Evolutionary conservation across 2,888 invertebrate species (phyloP).

Genomic region (Thereva unica): DNA sequence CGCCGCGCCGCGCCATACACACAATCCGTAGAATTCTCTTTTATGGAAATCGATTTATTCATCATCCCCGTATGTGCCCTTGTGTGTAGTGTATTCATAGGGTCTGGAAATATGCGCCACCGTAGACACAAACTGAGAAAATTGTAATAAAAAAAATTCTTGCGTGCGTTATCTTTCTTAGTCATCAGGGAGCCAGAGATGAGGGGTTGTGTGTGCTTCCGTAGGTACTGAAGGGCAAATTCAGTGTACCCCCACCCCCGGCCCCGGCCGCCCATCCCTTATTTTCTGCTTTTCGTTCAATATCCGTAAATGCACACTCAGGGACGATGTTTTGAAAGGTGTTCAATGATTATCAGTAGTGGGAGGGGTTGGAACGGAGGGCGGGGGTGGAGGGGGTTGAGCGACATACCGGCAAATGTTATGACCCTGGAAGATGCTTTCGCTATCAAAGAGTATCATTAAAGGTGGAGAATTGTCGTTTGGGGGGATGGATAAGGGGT

Average conservation of each 20-base stretch:
- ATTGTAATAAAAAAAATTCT: conserved; percentile 19
- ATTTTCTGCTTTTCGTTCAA: background rate
- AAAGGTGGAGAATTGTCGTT: background rate
- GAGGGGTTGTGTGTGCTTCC: conserved; percentile 4
- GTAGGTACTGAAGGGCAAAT: background rate
- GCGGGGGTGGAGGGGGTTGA: background rate
- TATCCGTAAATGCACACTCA: conserved; percentile 5
- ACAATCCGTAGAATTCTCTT: background rate
- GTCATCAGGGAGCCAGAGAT: conserved; percentile 10
- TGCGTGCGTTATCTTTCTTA: conserved; percentile 25
- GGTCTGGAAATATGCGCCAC: background rate
- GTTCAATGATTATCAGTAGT: conserved; percentile 20
- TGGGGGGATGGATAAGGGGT: too few relatives aligned
- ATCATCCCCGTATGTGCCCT: conserved; percentile 3
- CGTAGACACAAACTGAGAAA: conserved; percentile 8
- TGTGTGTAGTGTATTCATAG: conserved; percentile 2
- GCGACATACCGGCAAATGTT: conserved; percentile 17
- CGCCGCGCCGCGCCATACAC: too few relatives aligned
- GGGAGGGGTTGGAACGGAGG: too few relatives aligned
- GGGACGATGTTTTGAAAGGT: conserved; percentile 15
- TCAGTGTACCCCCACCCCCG: too few relatives aligned
- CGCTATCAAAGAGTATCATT: conserved; percentile 11
- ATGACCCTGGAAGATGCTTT: conserved; percentile 24
- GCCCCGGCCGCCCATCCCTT: too few relatives aligned
- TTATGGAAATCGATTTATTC: conserved; percentile 18